Base-by-base conservation (phyloP, 2,113 vertebrate species). In the Platanista minor region DNA sequence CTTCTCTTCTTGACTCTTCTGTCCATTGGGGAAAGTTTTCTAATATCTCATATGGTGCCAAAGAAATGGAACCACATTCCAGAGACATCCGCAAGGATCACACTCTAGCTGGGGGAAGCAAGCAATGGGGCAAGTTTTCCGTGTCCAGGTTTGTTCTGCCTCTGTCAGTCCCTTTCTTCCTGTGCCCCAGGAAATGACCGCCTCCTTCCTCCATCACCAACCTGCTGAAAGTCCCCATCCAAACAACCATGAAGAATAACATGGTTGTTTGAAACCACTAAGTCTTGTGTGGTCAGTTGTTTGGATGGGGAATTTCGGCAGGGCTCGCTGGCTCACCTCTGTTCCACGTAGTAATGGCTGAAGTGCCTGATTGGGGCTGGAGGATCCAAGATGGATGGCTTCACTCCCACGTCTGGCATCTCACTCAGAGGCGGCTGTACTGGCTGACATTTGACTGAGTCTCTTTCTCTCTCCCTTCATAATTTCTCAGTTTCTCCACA, bases 11-110 rank as follows among this genome's bases (percentile, higher is more conserved):
- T 90, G 78, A 4, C 39, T 92, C 66, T 95, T 82, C 87, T 36
- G 5, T 87, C 25, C 11, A 67, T 78, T 82, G 77, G 92, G 74
- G 90, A 96, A 92, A 93, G 43, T 80, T 87, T 86, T 77, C n/a
- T 59, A 77, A 74, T 78, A 52, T 78, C 9, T 52, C 83, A 13
- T 64, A 13, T 64, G 54, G 23, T 94, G 36, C 25, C 49, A 96
- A 86, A 96, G 41, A 93, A 69, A 89, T 11, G 3, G 46, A 87
- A 87, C 15, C 23, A 78, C 29, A 85, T 90, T 46, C 52, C 43
- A 92, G 72, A 74, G 83, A 20, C 59, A 72, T 81, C 29, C 39
- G 62, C 1, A 21, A 49, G 64, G n/a, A 91, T 89, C 89, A 31
- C 8, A 39, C 18, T 86, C 29, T 87, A 18, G 11, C 67, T 96